Percentiles rank a stretch among this genome's conserved stretches.
phyloP scores from a whole-genome alignment of 2,888 invertebrate genomes.

The Sepioteuthis lessoniana region DNA sequence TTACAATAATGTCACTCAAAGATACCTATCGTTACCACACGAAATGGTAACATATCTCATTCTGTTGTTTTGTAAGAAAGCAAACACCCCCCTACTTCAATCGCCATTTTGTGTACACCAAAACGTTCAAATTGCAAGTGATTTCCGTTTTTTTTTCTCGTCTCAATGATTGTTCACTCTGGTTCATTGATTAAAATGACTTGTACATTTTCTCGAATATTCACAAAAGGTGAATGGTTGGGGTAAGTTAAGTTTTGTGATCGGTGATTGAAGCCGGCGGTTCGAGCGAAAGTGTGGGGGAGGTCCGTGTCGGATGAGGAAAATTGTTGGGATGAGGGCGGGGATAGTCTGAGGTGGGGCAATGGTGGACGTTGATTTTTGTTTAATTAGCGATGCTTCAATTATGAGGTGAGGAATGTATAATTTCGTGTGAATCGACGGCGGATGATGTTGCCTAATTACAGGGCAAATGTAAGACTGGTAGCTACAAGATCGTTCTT shows the following conservation, averaged over 20 bases:
- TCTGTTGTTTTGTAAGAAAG: not conserved
- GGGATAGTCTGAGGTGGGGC: not conserved
- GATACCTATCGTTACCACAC: not conserved
- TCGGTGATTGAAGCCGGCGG: conserved; percentile 33
- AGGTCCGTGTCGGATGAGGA: not conserved
- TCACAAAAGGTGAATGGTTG: conserved; percentile 7
- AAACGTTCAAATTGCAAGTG: conserved; percentile 5
- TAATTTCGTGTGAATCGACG: conserved; percentile 33
- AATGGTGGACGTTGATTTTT: conserved; percentile 23
- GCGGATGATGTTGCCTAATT: not conserved
- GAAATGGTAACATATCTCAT: not conserved
- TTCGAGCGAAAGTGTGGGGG: not conserved
- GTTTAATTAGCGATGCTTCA: conserved; percentile 33
- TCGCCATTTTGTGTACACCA: not conserved
- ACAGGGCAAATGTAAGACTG: conserved; percentile 13
- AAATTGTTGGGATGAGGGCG: not conserved
- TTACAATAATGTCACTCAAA: not conserved
- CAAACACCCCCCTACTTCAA: not conserved
- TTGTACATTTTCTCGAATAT: not conserved
- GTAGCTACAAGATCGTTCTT: conserved; percentile 6
- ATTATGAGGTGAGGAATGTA: conserved; percentile 21
- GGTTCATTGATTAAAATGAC: conserved; percentile 33
- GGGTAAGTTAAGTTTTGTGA: conserved; percentile 33
- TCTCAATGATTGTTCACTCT: not conserved
- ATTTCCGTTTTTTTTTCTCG: conserved; percentile 33